phyloP scores from a whole-genome alignment of 2,888 invertebrate genomes.

The Caenorhabditis sulstoni region DNA sequence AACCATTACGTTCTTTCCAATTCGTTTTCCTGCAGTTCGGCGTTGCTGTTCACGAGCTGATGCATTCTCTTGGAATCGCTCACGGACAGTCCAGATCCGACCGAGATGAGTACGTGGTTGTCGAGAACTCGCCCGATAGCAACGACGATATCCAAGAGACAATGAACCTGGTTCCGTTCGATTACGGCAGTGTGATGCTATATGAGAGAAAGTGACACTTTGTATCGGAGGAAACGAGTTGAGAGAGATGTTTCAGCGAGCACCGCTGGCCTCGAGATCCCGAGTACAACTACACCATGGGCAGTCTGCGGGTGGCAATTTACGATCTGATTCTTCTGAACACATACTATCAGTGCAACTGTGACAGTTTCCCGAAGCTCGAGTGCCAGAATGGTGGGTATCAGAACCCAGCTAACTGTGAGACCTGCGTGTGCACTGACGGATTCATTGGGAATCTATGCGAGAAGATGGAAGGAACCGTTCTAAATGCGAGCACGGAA shows the following conservation, averaged over 20 bases:
- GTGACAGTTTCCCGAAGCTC: constrained; percentile 10
- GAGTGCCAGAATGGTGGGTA: constrained; percentile 44
- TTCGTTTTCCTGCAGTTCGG: constrained; percentile 23
- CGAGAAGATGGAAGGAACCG: constrained; percentile 79
- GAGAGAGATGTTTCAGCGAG: background rate
- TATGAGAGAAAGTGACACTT: constrained; percentile 27
- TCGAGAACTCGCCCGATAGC: constrained; percentile 3
- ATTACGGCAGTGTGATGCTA: constrained; percentile 42
- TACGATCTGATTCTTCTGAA: constrained; percentile 43
- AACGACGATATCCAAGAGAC: constrained; percentile 8
- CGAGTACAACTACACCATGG: constrained; percentile 50
- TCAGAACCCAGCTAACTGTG: constrained; percentile 30
- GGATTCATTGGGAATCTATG: constrained; percentile 82
- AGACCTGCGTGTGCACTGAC: constrained; percentile 78
- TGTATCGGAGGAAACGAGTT: background rate
- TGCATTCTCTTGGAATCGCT: constrained; percentile 38
- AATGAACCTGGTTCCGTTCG: constrained; percentile 19
- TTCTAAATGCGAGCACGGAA: background rate
- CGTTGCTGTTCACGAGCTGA: constrained; percentile 34
- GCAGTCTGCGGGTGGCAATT: constrained; percentile 30
- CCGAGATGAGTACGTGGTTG: constrained; percentile 22
- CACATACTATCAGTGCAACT: constrained; percentile 22
- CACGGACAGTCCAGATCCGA: constrained; percentile 28
- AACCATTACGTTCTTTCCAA: no score
- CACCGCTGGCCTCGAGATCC: constrained; percentile 21